A percentile compares a stretch with the other conserved stretches of the same genome.
phyloP scores from a whole-genome alignment of 2,797 vertebrate genomes.

The Tangara arthus region DNA sequence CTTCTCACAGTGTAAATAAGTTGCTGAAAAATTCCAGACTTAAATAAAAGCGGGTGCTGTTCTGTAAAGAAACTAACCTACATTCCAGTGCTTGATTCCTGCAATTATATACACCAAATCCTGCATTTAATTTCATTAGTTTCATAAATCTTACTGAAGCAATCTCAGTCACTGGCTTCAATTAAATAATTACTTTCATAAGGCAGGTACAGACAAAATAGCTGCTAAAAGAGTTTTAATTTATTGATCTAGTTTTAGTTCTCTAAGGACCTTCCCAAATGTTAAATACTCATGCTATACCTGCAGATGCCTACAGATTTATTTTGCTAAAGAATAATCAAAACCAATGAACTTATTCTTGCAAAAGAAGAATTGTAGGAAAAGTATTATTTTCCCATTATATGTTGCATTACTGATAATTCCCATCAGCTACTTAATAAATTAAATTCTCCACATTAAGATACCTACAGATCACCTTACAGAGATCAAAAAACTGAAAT shows the following conservation, averaged over 20 bases:
- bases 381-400: background rate
- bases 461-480: background rate
- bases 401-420: background rate
- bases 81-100: background rate
- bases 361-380: background rate
- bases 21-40: background rate
- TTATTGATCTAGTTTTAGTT: background rate
- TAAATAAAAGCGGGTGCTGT: accelerated
- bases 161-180: background rate
- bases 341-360: background rate
- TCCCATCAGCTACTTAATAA: background rate
- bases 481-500: background rate
- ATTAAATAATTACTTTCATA: background rate
- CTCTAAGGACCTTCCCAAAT: background rate
- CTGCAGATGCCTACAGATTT: background rate
- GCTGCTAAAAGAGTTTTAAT: background rate
- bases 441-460: accelerated
- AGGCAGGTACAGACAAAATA: background rate
- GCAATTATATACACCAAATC: background rate
- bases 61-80: background rate
- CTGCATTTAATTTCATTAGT: background rate
- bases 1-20: background rate
- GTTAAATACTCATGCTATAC: background rate
- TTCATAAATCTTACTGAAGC: background rate
- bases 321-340: background rate